Base-by-base conservation (phyloP, 2,888 invertebrate genomes). In the Cheilosia pagana region DNA sequence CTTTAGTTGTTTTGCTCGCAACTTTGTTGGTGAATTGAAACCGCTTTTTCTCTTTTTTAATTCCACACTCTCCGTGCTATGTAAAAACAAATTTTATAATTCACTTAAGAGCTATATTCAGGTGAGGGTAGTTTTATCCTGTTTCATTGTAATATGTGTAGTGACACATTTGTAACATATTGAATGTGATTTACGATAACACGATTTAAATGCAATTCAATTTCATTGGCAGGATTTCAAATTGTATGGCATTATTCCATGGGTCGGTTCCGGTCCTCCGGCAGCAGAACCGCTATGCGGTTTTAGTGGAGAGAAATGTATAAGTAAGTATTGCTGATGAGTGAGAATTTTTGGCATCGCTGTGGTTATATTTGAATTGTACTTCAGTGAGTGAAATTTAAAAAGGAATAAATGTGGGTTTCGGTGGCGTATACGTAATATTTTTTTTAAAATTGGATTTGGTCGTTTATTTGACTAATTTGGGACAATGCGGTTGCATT, bases 251-350 rank as follows among this genome's bases (percentile, higher is more conserved):
- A 92, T 94, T 53, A 95, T 98, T 88, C 94, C 95, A 86, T 98
- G 98, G 98, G 93, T 96, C 25, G 94, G 94, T 12, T 95, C 95
- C 8, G 93, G 93, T 55, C 95, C 95, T 45, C 98, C 98, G 0
- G 93, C 96, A 16, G 96, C 97, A 2, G 97, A 96, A 88, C 98
- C 98, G 1, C 93, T 93, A 28, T 98, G 98, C 91, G 98, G 98
- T n/a, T 98, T 97, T 91, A 93, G 95, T 41, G 97, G 96, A 68
- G 97, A 98, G 92, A 96, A 96, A 91, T 98, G 98, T 91, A 95
- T 96, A 89, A 95, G 97, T 97, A 93, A 95, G 96, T 95, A 78
- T 41, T 14, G 16, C 19, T 25, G 8, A n/a, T 21, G 4, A 16
- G 14, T n/a, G 39, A 4, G 10, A 21, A 19, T 23, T 10, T 14